Conservation (phyloP, 2,113 vertebrate species). For the Pterocles gutturalis region DNA sequence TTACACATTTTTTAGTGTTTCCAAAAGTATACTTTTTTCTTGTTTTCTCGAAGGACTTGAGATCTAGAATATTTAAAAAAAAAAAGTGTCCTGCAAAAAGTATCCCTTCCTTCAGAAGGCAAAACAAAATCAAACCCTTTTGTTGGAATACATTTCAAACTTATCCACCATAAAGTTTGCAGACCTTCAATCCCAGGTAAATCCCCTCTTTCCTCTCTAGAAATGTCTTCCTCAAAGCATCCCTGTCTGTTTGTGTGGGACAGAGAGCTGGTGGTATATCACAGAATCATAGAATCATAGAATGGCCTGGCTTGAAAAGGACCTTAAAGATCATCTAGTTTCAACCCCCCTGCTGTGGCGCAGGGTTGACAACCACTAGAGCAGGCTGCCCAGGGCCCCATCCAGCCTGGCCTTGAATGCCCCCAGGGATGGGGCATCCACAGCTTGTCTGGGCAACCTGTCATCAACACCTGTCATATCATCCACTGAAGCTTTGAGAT, state of each 20-base stretch:
- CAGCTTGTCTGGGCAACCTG: no score
- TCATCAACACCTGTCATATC: no score
- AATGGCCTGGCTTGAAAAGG: no score
- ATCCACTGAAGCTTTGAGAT: background rate
- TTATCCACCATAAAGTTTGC: background rate
- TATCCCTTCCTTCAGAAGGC: background rate
- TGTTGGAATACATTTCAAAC: background rate
- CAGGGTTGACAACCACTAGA: no score
- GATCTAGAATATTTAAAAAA: background rate
- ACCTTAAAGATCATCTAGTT: no score
- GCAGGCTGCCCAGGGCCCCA: no score
- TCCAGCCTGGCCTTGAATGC: no score
- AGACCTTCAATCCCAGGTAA: background rate
- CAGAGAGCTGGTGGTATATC: background rate
- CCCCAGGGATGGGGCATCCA: no score
- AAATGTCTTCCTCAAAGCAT: background rate
- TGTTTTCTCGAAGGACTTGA: background rate
- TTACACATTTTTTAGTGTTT: background rate
- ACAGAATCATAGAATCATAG: no score
- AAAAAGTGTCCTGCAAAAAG: background rate
- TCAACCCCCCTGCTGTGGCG: no score
- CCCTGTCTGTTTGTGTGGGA: background rate
- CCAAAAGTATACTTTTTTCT: background rate
- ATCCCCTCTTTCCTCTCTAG: background rate
- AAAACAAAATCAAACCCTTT: background rate